Evolutionary conservation across 1,140 invertebrate genomes (phyloP).

Genomic region (Listronotus oregonensis): DNA sequence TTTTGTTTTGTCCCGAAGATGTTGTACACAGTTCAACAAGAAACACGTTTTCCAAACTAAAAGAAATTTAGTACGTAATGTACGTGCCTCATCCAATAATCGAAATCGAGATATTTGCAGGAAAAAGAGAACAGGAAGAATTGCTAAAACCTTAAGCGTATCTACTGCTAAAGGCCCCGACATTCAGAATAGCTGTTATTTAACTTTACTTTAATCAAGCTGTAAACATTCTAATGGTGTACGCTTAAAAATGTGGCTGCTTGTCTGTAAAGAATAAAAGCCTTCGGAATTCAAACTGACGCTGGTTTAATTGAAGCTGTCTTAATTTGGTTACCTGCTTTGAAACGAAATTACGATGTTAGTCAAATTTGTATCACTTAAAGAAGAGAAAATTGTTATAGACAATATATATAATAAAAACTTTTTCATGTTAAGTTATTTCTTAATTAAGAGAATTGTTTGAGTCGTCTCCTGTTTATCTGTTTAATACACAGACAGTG

Average conservation of each 20-base stretch:
- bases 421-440: no score
- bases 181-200: no score
- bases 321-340: neutral
- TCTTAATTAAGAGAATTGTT: no score
- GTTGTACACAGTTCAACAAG: slow-evolving; percentile 7
- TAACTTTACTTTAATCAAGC: no score
- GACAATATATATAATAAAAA: no score
- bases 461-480: no score
- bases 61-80: slow-evolving; percentile 18
- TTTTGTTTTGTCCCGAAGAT: no score
- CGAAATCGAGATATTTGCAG: slow-evolving; percentile 7
- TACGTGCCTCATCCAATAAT: slow-evolving; percentile 18
- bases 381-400: no score
- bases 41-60: slow-evolving; percentile 12
- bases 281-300: neutral
- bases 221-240: no score
- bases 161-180: no score
- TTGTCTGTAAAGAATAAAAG: neutral
- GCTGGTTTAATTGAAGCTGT: neutral
- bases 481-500: no score
- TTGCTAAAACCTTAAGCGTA: neutral
- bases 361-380: no score
- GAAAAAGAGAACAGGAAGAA: slow-evolving; percentile 8
- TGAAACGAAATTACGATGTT: neutral
- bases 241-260: neutral